Evolutionary conservation across 2,113 vertebrate genomes (phyloP), one percentile per base, ranked within the genome.

Genomic region (Argyrosomus japonicus): DNA sequence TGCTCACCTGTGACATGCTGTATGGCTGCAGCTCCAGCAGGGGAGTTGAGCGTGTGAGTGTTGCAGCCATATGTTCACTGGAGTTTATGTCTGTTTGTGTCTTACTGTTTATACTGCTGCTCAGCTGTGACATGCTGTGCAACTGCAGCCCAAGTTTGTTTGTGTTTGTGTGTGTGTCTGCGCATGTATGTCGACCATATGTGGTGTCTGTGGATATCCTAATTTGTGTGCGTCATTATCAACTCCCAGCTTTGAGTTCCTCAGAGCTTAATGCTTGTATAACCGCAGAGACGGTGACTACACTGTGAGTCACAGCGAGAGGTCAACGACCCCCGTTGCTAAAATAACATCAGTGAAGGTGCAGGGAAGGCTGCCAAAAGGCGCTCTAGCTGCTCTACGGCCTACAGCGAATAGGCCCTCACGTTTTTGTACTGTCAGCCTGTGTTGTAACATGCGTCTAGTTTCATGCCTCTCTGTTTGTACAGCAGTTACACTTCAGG

Each of bases 311-410:
- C 83, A 75, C 70, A 73, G 74, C 23, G 1, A 79, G 80, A 86
- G 86, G 90, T 90, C 81, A 75, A 27, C 45, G 64, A 85, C 84
- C 75, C 68, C 0, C 14, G 78, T 82, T 40, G 70, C 89, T 94
- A 87, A 90, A 93, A 92, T 77, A 94, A 94, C 92, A 92, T 25
- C 23, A 29, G 87, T 70, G 61, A 76, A 57, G 78, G 62, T 84
- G 82, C 19, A 56, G 77, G 71, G 58, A 8, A 60, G 62, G 27
- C 50, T 62, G 62, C 70, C 75, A 85, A 80, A 81, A 87, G 85
- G 69, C 58, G 11, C 12, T 25, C 19, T 50, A 29, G 68, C 62
- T 69, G 17, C n/a, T 64, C 58, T 5, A 40, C 17, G 43, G 32
- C 32, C 79, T 70, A 8, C 54, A 36, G 47, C 70, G 47, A 65